Percentiles rank a stretch among this genome's conserved stretches.
phyloP scores from a whole-genome alignment of 2,797 vertebrate genomes.

The Coilia nasus region DNA sequence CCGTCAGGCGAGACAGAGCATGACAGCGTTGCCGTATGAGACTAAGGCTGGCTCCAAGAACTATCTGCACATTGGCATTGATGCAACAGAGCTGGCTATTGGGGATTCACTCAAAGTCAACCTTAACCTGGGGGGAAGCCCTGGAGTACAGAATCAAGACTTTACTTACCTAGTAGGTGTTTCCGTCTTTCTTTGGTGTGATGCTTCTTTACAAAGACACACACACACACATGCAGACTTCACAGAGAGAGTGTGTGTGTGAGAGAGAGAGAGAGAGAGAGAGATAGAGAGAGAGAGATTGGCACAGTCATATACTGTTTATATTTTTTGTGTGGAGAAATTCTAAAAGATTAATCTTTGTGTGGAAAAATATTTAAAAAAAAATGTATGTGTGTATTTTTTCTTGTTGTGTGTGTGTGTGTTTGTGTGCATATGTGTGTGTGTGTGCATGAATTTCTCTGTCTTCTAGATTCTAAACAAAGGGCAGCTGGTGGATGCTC shows the following conservation, averaged over 20 bases:
- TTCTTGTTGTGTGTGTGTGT: too few species aligned
- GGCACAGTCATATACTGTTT: too few species aligned
- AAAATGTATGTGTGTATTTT: too few species aligned
- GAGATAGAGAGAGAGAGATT: too few species aligned
- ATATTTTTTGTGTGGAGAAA: too few species aligned
- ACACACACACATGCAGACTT: not conserved
- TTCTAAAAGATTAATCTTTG: too few species aligned
- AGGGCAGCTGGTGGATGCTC: constrained; percentile 70
- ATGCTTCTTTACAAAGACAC: not conserved
- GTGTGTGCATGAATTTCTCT: constrained; percentile 1
- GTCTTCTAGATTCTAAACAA: constrained; percentile 81
- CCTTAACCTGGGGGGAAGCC: constrained; percentile 65
- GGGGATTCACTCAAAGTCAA: constrained; percentile 70
- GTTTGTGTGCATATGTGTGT: too few species aligned
- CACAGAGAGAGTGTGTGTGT: too few species aligned
- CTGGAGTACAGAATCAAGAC: not conserved
- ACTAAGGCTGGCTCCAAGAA: constrained; percentile 60
- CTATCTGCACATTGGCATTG: constrained; percentile 76
- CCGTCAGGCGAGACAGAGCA: constrained; percentile 69
- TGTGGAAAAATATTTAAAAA: too few species aligned
- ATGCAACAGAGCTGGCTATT: constrained; percentile 55
- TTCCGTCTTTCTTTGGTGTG: not conserved
- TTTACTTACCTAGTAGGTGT: constrained; percentile 84
- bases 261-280: too few species aligned
- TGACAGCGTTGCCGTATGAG: constrained; percentile 69